Base-by-base conservation (phyloP, 2,113 vertebrate genomes). In the Malurus alboscapulatus region DNA sequence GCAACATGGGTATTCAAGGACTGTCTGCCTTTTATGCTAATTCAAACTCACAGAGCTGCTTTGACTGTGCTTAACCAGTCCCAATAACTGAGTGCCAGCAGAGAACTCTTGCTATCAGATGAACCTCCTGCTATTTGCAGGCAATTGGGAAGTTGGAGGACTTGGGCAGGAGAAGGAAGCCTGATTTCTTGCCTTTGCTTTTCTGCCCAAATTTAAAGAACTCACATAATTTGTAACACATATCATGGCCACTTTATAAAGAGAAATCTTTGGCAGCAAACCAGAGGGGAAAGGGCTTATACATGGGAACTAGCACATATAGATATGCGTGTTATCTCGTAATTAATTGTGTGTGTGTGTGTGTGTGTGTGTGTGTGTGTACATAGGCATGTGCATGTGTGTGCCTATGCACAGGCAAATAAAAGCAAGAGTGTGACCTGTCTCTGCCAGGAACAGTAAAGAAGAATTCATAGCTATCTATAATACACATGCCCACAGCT, bases 351-450 rank as follows among this genome's bases (percentile, higher is more conserved):
- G 11, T 63, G 2, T n/a, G 6, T 57, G 9, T 63, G 9, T 63
- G 2, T 22, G 0, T 73, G 9, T 63, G 9, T 63, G 2, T 22
- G 0, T 51, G 2, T 25, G 42, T n/a, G 21, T 48, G 18, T 9
- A 22, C 47, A 48, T 48, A 40, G 11, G 7, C 7, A 7, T 4
- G 4, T 30, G 21, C 7, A 7, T 16, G 4, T 73, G 29, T 48
- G 20, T 42, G 38, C 15, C 53, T 26, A 4, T 45, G 30, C 8
- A 32, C 9, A 53, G 0, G 0, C 8, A n/a, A 34, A 40, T 45
- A 38, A 79, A 75, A 84, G 47, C 14, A 55, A 7, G 21, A 57
- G 14, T 13, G 8, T 73, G 30, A 21, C 17, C 22, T 15, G 4
- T 6, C 19, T 50, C 27, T 51, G 40, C 61, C 74, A 84, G 51